Percentiles rank a stretch among this genome's conserved stretches.
These are phyloP conservation scores for Agrypnia vestita DNA, from an alignment of 1,140 invertebrate genomes.

Conservation along the genomic window DNA sequence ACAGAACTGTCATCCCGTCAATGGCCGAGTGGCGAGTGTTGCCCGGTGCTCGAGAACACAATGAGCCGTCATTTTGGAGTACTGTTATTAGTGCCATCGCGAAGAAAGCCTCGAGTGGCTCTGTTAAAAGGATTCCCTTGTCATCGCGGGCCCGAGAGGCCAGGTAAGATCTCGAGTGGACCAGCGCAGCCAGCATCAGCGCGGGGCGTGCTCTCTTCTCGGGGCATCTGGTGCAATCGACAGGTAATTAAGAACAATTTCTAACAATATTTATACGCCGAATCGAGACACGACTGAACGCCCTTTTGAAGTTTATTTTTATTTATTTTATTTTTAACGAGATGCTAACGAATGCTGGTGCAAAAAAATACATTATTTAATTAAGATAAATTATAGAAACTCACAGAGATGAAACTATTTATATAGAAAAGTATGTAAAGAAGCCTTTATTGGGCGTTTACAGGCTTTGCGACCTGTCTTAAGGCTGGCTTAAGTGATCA, in stretches of 20 bases:
- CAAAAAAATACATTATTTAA: no score
- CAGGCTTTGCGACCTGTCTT: no score
- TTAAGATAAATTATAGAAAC: no score
- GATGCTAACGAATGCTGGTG: no score
- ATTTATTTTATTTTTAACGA: no score
- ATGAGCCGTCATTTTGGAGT: constrained; percentile 49
- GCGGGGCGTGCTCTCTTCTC: not conserved
- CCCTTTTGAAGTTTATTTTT: no score
- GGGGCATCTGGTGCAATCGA: not conserved
- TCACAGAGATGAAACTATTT: no score
- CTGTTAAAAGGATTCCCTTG: constrained; percentile 58
- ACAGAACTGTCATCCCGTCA: constrained; percentile 27
- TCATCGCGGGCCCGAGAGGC: constrained; percentile 20
- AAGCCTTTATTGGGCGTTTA: no score
- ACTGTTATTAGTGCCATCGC: constrained; percentile 56
- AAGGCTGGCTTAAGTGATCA: no score
- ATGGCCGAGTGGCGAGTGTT: constrained; percentile 50
- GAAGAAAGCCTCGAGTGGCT: constrained; percentile 56
- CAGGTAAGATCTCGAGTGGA: not conserved
- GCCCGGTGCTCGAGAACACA: constrained; percentile 52
- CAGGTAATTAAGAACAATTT: not conserved
- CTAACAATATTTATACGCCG: no score
- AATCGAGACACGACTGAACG: no score
- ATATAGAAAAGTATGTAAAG: no score
- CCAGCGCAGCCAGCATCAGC: constrained; percentile 2